Conservation (phyloP, 2,113 vertebrate species). For the Euleptes europaea region DNA sequence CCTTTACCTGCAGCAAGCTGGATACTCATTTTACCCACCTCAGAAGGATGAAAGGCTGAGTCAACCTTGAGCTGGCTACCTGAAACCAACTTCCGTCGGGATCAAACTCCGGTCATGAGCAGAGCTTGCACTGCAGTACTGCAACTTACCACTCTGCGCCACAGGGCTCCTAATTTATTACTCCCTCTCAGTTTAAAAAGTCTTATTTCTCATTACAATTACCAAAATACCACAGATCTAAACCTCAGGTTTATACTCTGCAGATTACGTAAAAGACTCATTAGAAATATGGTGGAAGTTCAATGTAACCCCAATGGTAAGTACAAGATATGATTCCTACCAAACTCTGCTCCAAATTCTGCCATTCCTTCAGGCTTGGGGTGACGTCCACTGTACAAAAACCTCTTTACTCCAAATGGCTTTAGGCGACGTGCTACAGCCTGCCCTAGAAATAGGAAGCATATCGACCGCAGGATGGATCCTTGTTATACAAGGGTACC, state of each 20-base stretch:
- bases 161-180: not conserved
- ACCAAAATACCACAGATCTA: not conserved
- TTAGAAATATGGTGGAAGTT: not conserved
- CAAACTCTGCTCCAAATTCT: constrained; percentile 86
- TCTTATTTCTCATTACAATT: not conserved
- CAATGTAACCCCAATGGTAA: fast-evolving
- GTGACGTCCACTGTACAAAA: constrained; percentile 85
- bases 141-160: too few relatives aligned
- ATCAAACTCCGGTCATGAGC: too few relatives aligned
- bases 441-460: constrained; percentile 75
- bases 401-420: constrained; percentile 90
- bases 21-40: too few relatives aligned
- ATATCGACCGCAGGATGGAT: not conserved
- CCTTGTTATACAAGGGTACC: fast-evolving
- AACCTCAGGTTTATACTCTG: not conserved
- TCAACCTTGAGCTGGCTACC: too few relatives aligned
- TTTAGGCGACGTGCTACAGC: constrained; percentile 89
- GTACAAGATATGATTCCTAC: constrained; percentile 68
- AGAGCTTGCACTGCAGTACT: too few relatives aligned
- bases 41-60: too few relatives aligned
- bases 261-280: fast-evolving
- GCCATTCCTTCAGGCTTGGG: constrained; percentile 74
- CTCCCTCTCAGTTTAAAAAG: not conserved
- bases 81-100: too few relatives aligned
- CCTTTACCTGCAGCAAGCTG: too few relatives aligned